A percentile compares a stretch with the other conserved stretches of the same genome.
Evolutionary conservation across 2,797 vertebrate species (phyloP).

Genomic region (Leptodactylus fallax): DNA sequence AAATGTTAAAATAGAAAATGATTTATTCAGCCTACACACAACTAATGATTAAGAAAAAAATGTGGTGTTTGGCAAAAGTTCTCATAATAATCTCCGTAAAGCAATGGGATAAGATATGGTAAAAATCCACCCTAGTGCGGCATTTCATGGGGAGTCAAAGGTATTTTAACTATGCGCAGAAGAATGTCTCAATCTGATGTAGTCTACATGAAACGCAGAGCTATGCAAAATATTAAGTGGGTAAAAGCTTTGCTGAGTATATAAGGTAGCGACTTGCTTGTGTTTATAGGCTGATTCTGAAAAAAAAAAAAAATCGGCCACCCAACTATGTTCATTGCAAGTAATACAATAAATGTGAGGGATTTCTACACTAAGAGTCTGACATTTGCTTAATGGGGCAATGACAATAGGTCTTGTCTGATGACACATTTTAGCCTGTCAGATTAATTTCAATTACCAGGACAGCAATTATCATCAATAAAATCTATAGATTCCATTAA

Average conservation of each 20-base stretch:
- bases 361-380: background rate
- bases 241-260: background rate
- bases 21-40: too few species aligned
- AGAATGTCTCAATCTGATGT: slow-evolving; percentile 1
- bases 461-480: background rate
- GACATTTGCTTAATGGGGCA: background rate
- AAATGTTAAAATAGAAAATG: too few species aligned
- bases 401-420: background rate
- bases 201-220: background rate
- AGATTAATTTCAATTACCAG: background rate
- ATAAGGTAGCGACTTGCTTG: background rate
- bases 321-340: too few species aligned
- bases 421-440: background rate
- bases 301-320: too few species aligned
- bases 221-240: too few species aligned
- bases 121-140: background rate
- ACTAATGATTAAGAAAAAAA: too few species aligned
- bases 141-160: background rate
- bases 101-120: background rate
- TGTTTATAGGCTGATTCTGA: too few species aligned
- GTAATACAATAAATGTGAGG: too few species aligned
- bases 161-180: background rate
- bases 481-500: background rate
- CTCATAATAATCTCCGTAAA: too few species aligned
- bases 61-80: too few species aligned